Base-by-base conservation (phyloP, 2,113 vertebrate genomes). In the Amazona vittata region DNA sequence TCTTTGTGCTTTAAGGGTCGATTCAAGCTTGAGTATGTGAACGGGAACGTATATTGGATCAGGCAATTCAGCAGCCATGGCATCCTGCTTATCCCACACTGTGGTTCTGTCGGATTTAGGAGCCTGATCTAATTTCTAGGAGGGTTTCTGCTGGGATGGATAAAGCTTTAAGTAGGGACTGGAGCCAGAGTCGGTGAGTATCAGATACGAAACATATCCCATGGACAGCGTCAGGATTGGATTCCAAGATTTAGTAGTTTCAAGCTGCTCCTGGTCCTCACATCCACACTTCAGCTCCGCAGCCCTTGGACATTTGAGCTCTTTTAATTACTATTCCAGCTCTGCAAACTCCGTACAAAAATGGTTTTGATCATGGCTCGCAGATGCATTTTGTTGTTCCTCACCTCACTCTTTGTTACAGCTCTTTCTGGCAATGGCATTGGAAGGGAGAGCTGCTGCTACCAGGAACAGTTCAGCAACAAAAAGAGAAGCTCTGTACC, bases 301-400 rank as follows among this genome's bases (percentile, higher is more conserved):
- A 83, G 57, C 37, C 81, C 59, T 35, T 1, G 59, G 84, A 83
- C 55, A 47, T 79, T 9, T 39, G 91, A 86, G 77, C 68, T 39
- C 77, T 25, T 90, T 71, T 79, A 83, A 93, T 92, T n/a, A 70
- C 84, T 57, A 75, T 71, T 37, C 88, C 84, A 95, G 73, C 88
- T 33, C 57, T 39, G n/a, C 80, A 67, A 83, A 63, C 17, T 14
- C 67, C 4, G 0, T 29, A 24, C 60, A 43, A 52, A 78, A 70
- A 9, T 1, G 81, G 35, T 12, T 79, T 63, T 86, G 64, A 35
- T 83, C 31, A 1, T 10, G 37, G 50, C 76, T 86, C 46, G 4
- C 22, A 46, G 46, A 28, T 26, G 5, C 1, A 13, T 67, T 86
- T 71, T 52, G 59, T 57, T 68, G 52, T 53, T 69, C 64, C 47